Evolutionary conservation across 2,797 vertebrate species (phyloP), one percentile per base, ranked within the genome.

Genomic region (Hozukius guyotensis): DNA sequence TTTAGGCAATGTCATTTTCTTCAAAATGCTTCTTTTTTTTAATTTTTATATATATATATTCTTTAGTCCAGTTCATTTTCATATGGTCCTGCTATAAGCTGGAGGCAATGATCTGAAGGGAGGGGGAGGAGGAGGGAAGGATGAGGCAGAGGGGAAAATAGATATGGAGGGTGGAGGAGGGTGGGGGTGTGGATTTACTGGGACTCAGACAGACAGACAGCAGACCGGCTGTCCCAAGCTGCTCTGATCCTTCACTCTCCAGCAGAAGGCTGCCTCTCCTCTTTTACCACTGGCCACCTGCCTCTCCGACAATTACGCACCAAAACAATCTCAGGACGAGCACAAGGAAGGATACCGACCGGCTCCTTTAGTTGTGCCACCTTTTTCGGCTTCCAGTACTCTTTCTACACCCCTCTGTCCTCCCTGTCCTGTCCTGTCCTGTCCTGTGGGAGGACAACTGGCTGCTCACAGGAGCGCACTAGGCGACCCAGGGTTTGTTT

Each of bases 151-250:
- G 77, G 62, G 90, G 86, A 68, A 84, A 88, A 91, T 85, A 89
- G 87, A 91, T 79, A 80, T 56, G 63, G 74, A 13, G 76, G 38
- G 57, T 11, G 52, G 67, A 38, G 67, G 16, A 46, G 60, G 36
- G 18, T 14, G 11, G 12, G 73, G 68, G 66, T 82, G 75, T 42
- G 88, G 91, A 89, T 89, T 93, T 94, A 87, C 73, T 86, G 82
- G 71, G 88, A 90, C 84, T 87, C 85, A 87, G 89, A 92, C 92
- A 87, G 88, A 92, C 92, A 92, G 91, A 92, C 93, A 89, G 90
- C 91, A 92, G 87, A 93, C 83, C 90, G 93, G 92, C 92, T 94
- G 93, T 90, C 90, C 92, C 89, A 65, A 85, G 87, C 92, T 88
- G 91, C 85, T 75, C 90, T 92, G 92, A 93, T 93, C 92, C 91